A percentile compares a stretch with the other conserved stretches of the same genome.
Evolutionary conservation across 1,140 invertebrate genomes (phyloP).

Genomic region (Coboldia fuscipes): DNA sequence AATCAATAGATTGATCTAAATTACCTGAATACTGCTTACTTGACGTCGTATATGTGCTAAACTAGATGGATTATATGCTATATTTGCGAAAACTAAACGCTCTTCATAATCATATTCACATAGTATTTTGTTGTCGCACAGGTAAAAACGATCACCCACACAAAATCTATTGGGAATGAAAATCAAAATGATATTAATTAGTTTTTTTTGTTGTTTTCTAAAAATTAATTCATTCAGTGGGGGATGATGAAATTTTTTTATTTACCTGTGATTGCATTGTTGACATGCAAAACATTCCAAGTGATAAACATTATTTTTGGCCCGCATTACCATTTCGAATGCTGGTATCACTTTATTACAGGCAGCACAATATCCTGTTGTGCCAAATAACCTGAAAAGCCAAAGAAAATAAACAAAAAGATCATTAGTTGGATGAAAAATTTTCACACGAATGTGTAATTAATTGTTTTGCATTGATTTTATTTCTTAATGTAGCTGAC

Average conservation of each 20-base stretch:
- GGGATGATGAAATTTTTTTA: neutral
- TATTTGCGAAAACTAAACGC: constrained; percentile 66
- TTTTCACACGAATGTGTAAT: neutral
- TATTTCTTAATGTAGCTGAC: neutral
- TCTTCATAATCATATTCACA: constrained; percentile 91
- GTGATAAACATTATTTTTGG: constrained; percentile 84
- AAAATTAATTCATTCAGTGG: neutral
- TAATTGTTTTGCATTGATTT: neutral
- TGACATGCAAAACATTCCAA: constrained; percentile 93
- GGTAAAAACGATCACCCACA: constrained; percentile 78
- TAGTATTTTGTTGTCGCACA: constrained; percentile 83
- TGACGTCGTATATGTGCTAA: constrained; percentile 71
- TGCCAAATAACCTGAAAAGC: constrained; percentile 62
- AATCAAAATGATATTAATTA: neutral
- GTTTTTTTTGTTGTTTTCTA: neutral
- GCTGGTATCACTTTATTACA: constrained; percentile 86
- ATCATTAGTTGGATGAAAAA: neutral
- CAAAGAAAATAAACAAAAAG: too few relatives aligned
- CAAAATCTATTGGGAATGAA: constrained; percentile 55
- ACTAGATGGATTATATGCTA: constrained; percentile 70
- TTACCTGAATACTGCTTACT: constrained; percentile 54
- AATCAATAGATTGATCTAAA: constrained; percentile 9
- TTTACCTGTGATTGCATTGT: constrained; percentile 85
- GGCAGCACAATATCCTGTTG: constrained; percentile 77
- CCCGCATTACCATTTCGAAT: constrained; percentile 95